Evolutionary conservation across 2,113 vertebrate genomes (phyloP), one percentile per base, ranked within the genome.

Genomic region (Antigone vipio): DNA sequence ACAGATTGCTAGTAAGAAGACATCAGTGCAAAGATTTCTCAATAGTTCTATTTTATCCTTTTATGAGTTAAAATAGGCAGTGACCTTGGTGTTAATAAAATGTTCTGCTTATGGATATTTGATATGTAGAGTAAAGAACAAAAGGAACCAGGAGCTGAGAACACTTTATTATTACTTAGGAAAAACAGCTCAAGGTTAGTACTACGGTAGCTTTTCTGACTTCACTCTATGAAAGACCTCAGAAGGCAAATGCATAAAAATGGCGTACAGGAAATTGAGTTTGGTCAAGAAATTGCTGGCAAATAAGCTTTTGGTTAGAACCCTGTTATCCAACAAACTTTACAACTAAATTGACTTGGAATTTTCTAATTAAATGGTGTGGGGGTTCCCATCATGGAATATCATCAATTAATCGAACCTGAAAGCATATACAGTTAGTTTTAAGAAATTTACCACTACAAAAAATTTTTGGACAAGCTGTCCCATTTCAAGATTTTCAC

Each of bases 101-200:
- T 60, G 34, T 92, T 95, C 42, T 72, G 24, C 77, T 93, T 91
- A 89, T 8, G 11, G 73, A 50, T 83, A 88, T 93, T 66, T 90
- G 91, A 95, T 58, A 56, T 6, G 29, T 16, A 4, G 88, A 76
- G 79, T 16, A 4, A 89, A 76, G 79, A 97, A 97, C 50, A 96
- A 97, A 96, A 96, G 42, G 64, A 77, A 85, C 30, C 32, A 73
- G 55, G 42, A 96, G 29, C 68, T 89, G 69, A 84, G 60, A 81
- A 38, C 4, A 12, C 17, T 85, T 53, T 53, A 53, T 94, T 88
- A 79, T 89, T 95, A 95, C 80, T 96, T 71, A 73, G 59, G 68
- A 91, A 91, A 93, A 97, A 26, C 66, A 97, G 80, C 88, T 95
- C 92, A 90, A 92, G 42, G 62, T 96, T 92, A 85, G 79, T 89